phyloP scores from a whole-genome alignment of 2,797 vertebrate species.

The Lates japonicus region DNA sequence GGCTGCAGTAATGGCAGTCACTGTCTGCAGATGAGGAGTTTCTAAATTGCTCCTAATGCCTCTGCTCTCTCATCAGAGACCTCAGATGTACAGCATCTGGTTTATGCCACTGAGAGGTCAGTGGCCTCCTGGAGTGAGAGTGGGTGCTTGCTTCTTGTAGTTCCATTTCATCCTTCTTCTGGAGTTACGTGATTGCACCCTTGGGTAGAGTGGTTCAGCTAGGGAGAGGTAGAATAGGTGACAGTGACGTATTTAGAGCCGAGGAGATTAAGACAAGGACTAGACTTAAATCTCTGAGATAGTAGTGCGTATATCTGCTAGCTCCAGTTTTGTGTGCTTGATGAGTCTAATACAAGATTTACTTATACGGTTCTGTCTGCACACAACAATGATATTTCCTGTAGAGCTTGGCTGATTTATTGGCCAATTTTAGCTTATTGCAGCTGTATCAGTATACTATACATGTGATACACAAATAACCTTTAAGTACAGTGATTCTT shows the following conservation, averaged over 20 bases:
- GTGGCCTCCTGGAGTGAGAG: slow-evolving; percentile 69
- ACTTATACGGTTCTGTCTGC: not conserved
- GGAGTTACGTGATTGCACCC: slow-evolving; percentile 54
- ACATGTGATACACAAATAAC: too few species aligned
- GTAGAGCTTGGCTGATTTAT: not conserved
- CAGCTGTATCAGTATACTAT: not conserved
- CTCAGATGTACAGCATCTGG: slow-evolving; percentile 61
- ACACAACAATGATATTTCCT: not conserved
- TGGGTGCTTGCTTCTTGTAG: slow-evolving; percentile 74
- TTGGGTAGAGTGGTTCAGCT: slow-evolving; percentile 24
- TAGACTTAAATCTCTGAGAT: slow-evolving; percentile 7
- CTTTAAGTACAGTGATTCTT: not conserved
- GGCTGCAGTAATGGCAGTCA: slow-evolving; percentile 7
- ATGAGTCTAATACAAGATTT: not conserved
- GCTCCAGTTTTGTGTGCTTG: slow-evolving; percentile 25
- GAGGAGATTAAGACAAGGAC: slow-evolving; percentile 13
- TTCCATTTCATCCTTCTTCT: slow-evolving; percentile 71
- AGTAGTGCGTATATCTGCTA: not conserved
- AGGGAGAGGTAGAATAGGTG: slow-evolving; percentile 22
- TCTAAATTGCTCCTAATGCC: slow-evolving; percentile 5
- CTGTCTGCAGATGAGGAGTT: slow-evolving; percentile 19
- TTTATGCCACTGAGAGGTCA: slow-evolving; percentile 67
- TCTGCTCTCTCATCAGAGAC: slow-evolving; percentile 18
- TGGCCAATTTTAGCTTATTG: not conserved
- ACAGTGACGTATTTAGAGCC: slow-evolving; percentile 23